These are phyloP conservation scores for Corvus hawaiiensis DNA, from an alignment of 2,113 vertebrate species.

Conservation along the genomic window DNA sequence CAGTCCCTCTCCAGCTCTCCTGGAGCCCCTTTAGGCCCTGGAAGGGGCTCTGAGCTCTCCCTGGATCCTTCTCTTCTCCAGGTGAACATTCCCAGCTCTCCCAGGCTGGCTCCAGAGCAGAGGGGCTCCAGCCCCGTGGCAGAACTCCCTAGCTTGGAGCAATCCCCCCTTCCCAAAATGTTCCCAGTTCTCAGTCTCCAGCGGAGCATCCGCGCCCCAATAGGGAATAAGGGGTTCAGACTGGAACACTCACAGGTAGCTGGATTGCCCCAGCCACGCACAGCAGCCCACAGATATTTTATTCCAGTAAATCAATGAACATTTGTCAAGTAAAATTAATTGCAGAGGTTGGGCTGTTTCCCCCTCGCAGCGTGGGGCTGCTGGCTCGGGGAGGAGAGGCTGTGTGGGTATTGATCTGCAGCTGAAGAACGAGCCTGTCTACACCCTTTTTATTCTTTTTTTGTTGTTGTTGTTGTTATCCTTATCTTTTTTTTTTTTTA, in stretches of 20 bases:
- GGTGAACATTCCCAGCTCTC: background rate
- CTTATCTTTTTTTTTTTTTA: background rate
- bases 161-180: no score
- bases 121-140: background rate
- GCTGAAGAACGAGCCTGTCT: slow-evolving; percentile 26
- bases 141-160: background rate
- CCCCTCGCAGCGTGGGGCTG: background rate
- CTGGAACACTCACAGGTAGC: slow-evolving; percentile 20
- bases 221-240: background rate
- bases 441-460: background rate
- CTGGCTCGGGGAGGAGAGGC: slow-evolving; percentile 38
- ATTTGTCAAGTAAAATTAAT: slow-evolving; percentile 72
- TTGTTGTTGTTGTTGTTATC: background rate
- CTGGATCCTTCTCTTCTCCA: background rate
- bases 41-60: accelerated
- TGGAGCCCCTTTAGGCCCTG: background rate
- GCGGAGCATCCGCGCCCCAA: background rate
- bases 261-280: background rate
- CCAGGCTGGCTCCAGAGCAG: background rate
- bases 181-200: background rate
- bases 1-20: background rate
- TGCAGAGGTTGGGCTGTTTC: slow-evolving; percentile 34
- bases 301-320: slow-evolving; percentile 63
- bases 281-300: slow-evolving; percentile 30
- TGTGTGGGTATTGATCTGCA: slow-evolving; percentile 77